Conservation (phyloP, 2,113 vertebrate species). For the Bos taurus region DNA sequence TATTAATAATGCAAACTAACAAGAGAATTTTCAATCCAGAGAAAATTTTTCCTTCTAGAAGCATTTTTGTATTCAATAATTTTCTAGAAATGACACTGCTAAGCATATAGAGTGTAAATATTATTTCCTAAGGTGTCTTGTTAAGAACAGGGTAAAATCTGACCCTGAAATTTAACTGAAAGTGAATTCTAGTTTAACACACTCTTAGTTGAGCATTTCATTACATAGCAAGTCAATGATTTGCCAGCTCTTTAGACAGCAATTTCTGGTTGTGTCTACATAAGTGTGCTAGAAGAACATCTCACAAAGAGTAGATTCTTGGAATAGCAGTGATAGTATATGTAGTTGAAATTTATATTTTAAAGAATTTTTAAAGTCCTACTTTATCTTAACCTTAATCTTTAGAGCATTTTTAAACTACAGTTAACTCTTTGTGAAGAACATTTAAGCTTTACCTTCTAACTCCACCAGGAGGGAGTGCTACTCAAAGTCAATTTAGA, state of each 20-base stretch:
- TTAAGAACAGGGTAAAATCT: conserved; percentile 16
- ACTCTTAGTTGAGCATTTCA: not conserved
- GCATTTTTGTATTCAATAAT: conserved; percentile 12
- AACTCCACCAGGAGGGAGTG: not conserved
- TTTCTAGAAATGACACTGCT: conserved; percentile 39
- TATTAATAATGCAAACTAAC: conserved; percentile 5
- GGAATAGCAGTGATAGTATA: not conserved
- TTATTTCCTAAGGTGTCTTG: conserved; percentile 18
- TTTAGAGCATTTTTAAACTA: conserved; percentile 22
- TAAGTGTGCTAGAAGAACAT: not conserved
- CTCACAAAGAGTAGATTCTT: not conserved
- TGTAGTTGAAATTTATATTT: conserved; percentile 20
- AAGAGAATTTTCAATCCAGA: not conserved
- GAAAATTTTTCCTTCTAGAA: not conserved
- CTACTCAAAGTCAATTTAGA: conserved; percentile 16
- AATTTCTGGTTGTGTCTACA: not conserved
- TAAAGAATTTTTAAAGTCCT: not conserved
- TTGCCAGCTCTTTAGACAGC: not conserved
- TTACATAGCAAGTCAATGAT: not conserved
- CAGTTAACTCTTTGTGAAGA: conserved; percentile 31
- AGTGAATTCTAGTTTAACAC: not conserved
- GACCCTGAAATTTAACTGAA: conserved; percentile 14
- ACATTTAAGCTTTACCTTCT: conserved; percentile 1
- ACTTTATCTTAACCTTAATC: conserved; percentile 21
- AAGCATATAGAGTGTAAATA: conserved; percentile 5